A percentile compares a stretch with the other conserved stretches of the same genome.
These are phyloP conservation scores for Lordiphosa stackelbergi DNA, from an alignment of 1,140 invertebrate genomes.

Conservation along the genomic window DNA sequence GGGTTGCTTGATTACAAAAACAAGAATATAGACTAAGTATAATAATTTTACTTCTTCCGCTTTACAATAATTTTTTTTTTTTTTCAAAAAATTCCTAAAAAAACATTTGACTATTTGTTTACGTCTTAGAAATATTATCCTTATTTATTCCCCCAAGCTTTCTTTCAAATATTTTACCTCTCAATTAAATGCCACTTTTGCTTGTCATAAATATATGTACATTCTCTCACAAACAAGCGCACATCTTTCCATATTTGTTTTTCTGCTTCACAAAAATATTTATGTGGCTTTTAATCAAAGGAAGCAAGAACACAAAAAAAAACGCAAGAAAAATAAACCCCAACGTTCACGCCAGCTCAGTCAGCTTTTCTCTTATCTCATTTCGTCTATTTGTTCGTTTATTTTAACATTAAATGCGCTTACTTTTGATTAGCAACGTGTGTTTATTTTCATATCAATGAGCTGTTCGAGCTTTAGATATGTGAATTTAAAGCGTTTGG, in stretches of 20 bases:
- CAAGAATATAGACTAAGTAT: too few relatives aligned
- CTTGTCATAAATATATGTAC: slow-evolving; percentile 31
- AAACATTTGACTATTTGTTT: background rate
- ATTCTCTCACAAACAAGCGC: slow-evolving; percentile 1
- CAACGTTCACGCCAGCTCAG: background rate
- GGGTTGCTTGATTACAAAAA: too few relatives aligned
- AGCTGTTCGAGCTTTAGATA: slow-evolving; percentile 11
- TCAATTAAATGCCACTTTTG: slow-evolving; percentile 62
- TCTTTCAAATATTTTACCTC: slow-evolving; percentile 37
- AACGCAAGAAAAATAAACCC: slow-evolving; percentile 2
- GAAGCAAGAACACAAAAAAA: slow-evolving; percentile 4
- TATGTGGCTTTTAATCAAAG: slow-evolving; percentile 61
- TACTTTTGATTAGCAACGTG: slow-evolving; percentile 64
- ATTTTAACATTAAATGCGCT: slow-evolving; percentile 69
- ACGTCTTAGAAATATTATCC: background rate
- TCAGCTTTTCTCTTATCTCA: slow-evolving; percentile 20
- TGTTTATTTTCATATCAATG: slow-evolving; percentile 61
- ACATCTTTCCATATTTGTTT: background rate
- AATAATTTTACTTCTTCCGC: too few relatives aligned
- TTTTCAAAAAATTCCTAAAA: too few relatives aligned
- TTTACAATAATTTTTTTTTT: too few relatives aligned
- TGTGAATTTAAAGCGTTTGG: slow-evolving; percentile 46
- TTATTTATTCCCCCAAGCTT: slow-evolving; percentile 4
- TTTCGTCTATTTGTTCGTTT: slow-evolving; percentile 45
- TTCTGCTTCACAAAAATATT: slow-evolving; percentile 54